Percentiles rank a stretch among this genome's conserved stretches.
These are phyloP conservation scores for Triops longicaudatus DNA, from an alignment of 1,140 invertebrate species.

Conservation along the genomic window DNA sequence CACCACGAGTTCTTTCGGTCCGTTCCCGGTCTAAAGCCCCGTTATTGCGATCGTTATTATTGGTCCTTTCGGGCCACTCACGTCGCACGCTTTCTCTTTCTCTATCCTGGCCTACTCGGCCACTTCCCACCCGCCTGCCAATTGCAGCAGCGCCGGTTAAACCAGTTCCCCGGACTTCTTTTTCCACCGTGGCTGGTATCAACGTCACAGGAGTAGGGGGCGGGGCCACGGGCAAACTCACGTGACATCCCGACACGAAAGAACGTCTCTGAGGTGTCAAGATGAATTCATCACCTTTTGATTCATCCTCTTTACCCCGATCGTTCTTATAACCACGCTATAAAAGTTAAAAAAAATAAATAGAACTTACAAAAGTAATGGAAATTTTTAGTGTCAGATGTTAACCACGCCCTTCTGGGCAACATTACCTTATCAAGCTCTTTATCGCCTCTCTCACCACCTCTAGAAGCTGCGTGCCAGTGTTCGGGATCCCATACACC, in stretches of 20 bases:
- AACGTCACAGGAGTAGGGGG: conserved; percentile 35
- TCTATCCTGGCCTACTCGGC: conserved; percentile 19
- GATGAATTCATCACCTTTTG: conserved; percentile 19
- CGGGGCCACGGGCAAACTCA: conserved; percentile 41
- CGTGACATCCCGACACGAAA: conserved; percentile 70
- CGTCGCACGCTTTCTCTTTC: conserved; percentile 15
- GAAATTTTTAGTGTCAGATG: not conserved
- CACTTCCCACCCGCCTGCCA: conserved; percentile 23
- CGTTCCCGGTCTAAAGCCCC: not conserved
- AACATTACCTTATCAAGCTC: conserved; percentile 31
- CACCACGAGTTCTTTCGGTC: not conserved
- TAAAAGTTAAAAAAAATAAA: conserved; percentile 34
- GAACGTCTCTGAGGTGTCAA: conserved; percentile 59
- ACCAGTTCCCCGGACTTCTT: conserved; percentile 16
- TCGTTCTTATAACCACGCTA: conserved; percentile 5
- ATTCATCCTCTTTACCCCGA: not conserved
- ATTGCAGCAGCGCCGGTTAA: not conserved
- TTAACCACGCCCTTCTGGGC: too few relatives aligned
- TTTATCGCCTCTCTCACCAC: conserved; percentile 30
- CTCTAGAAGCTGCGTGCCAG: conserved; percentile 43
- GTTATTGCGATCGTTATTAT: not conserved
- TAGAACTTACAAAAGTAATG: conserved; percentile 31
- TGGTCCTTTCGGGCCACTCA: conserved; percentile 5
- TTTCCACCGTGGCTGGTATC: not conserved
- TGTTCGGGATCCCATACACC: conserved; percentile 53